phyloP scores from a whole-genome alignment of 2,113 vertebrate genomes.

The Gymnorhina tibicen region DNA sequence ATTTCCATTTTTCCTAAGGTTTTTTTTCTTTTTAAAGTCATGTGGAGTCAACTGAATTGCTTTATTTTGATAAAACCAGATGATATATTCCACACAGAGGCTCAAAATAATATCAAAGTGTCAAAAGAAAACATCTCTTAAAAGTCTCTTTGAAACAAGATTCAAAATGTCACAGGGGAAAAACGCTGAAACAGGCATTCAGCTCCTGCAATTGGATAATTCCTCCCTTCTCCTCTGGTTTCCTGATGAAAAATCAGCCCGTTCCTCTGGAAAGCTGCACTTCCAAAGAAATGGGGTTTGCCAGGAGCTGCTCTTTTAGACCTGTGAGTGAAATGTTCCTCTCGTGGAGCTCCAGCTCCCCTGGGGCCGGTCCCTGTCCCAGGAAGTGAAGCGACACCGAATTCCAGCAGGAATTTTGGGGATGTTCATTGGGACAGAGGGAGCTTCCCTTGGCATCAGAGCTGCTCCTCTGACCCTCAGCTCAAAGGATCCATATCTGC shows the following conservation, averaged over 20 bases:
- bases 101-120: conserved; percentile 45
- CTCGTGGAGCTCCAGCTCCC: background rate
- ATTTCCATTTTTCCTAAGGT: background rate
- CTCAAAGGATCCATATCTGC: background rate
- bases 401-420: background rate
- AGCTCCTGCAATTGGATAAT: conserved; percentile 14
- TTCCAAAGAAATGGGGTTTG: background rate
- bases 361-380: background rate
- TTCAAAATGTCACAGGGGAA: conserved; percentile 47
- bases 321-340: background rate
- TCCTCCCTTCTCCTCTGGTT: background rate
- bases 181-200: conserved; percentile 33
- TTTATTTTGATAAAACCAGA: conserved; percentile 56
- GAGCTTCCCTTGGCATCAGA: background rate
- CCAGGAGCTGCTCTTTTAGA: background rate
- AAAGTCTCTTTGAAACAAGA: conserved; percentile 21
- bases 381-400: background rate
- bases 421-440: background rate
- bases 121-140: conserved; percentile 53
- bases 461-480: background rate
- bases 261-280: background rate
- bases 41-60: background rate
- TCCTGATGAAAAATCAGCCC: background rate
- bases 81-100: conserved; percentile 35
- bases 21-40: background rate